These are phyloP conservation scores for Dascillus cervinus DNA, from an alignment of 2,888 invertebrate genomes.

Conservation along the genomic window DNA sequence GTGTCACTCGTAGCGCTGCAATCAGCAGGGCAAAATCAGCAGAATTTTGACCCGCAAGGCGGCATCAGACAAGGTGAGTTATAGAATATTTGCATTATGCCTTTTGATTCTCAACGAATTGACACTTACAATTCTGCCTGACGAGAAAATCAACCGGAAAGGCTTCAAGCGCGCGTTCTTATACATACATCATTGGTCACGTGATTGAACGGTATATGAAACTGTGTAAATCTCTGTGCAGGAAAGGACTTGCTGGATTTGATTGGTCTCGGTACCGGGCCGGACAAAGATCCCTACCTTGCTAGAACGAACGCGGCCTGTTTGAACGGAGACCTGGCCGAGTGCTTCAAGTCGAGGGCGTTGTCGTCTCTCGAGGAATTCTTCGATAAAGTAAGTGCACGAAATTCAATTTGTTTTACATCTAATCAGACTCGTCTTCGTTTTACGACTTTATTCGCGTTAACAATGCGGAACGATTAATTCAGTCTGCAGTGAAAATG, in stretches of 20 bases:
- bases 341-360: conserved; percentile 78
- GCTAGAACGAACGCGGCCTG: conserved; percentile 68
- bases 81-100: too few relatives aligned
- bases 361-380: conserved; percentile 69
- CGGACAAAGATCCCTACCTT: conserved; percentile 69
- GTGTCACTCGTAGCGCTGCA: conserved; percentile 49
- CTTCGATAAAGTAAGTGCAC: conserved; percentile 52
- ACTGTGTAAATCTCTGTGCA: too few relatives aligned
- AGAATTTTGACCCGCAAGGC: conserved; percentile 20
- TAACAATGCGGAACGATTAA: too few relatives aligned
- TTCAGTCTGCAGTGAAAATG: too few relatives aligned
- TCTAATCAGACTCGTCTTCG: too few relatives aligned
- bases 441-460: too few relatives aligned
- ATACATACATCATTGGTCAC: too few relatives aligned
- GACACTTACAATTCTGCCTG: too few relatives aligned
- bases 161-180: too few relatives aligned
- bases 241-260: conserved; percentile 69
- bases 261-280: conserved; percentile 67
- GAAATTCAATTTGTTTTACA: conserved; percentile 6
- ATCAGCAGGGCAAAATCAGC: conserved; percentile 42
- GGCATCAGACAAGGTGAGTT: conserved; percentile 37
- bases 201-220: too few relatives aligned
- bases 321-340: conserved; percentile 71
- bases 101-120: too few relatives aligned
- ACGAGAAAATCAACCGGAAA: too few relatives aligned